Percentiles rank a stretch among this genome's conserved stretches.
Conservation (phyloP, 2,888 invertebrate species). For the Stenurella melanura region DNA sequence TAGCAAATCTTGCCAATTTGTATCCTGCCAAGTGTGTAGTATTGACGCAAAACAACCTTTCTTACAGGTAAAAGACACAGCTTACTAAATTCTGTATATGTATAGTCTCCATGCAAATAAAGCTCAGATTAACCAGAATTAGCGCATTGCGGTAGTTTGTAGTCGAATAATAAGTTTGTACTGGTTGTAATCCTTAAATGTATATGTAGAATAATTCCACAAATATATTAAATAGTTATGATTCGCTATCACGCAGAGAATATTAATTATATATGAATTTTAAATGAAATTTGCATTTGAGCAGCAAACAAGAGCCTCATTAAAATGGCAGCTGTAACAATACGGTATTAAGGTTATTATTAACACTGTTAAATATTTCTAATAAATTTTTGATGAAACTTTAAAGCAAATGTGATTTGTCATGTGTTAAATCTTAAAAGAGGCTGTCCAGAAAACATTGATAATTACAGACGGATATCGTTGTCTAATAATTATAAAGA, state of each 20-base stretch:
- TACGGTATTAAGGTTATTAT: background rate
- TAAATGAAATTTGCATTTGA: background rate
- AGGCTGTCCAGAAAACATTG: too few species aligned
- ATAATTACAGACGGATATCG: too few species aligned
- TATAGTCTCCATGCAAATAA: constrained; percentile 59
- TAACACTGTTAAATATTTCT: too few species aligned
- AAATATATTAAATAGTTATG: background rate
- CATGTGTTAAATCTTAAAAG: too few species aligned
- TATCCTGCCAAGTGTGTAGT: background rate
- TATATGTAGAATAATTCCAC: constrained; percentile 4
- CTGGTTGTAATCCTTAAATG: constrained; percentile 7
- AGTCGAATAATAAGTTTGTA: constrained; percentile 50
- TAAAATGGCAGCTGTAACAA: background rate
- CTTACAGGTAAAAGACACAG: background rate
- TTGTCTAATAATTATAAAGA: too few species aligned
- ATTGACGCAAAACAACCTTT: constrained; percentile 1
- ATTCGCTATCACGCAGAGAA: background rate
- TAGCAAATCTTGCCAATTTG: constrained; percentile 9
- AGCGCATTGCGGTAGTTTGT: constrained; percentile 64
- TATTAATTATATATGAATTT: background rate
- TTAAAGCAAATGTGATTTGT: too few species aligned
- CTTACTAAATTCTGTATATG: constrained; percentile 16
- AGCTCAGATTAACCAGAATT: constrained; percentile 60
- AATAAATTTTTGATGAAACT: too few species aligned
- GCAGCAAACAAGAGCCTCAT: too few species aligned